Conservation (phyloP, 2,797 vertebrate species). For the Rhinoraja longicauda region DNA sequence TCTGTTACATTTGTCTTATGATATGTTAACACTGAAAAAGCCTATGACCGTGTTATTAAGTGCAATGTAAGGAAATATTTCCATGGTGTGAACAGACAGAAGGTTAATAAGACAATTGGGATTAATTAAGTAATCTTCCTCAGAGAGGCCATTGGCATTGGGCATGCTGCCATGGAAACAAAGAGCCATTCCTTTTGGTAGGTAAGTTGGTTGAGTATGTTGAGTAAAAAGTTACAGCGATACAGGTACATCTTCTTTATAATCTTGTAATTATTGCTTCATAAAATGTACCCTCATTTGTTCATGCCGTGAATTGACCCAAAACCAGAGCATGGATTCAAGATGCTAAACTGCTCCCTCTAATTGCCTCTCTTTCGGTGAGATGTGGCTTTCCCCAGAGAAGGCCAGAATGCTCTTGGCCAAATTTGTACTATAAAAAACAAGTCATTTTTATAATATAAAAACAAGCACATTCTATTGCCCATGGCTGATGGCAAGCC, state of each 20-base stretch:
- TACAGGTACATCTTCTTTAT: background rate
- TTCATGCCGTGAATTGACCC: background rate
- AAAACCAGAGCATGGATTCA: background rate
- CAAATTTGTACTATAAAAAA: background rate
- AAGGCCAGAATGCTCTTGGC: background rate
- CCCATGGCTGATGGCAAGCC: background rate
- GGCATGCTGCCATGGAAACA: slow-evolving; percentile 4
- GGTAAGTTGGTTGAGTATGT: background rate
- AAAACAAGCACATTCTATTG: background rate
- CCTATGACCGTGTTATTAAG: background rate
- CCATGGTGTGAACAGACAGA: background rate
- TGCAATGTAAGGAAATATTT: background rate
- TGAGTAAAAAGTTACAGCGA: background rate
- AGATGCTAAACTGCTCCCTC: background rate
- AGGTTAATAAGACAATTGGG: background rate
- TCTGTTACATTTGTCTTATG: background rate
- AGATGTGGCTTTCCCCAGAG: background rate
- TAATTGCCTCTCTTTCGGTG: background rate
- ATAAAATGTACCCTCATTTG: background rate
- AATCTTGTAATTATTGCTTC: background rate
- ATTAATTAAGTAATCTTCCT: background rate
- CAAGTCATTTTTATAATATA: background rate
- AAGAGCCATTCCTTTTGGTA: slow-evolving; percentile 5
- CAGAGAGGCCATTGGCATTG: background rate
- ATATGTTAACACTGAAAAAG: background rate